phyloP scores from a whole-genome alignment of 2,797 vertebrate species.

The Artibeus jamaicensis region DNA sequence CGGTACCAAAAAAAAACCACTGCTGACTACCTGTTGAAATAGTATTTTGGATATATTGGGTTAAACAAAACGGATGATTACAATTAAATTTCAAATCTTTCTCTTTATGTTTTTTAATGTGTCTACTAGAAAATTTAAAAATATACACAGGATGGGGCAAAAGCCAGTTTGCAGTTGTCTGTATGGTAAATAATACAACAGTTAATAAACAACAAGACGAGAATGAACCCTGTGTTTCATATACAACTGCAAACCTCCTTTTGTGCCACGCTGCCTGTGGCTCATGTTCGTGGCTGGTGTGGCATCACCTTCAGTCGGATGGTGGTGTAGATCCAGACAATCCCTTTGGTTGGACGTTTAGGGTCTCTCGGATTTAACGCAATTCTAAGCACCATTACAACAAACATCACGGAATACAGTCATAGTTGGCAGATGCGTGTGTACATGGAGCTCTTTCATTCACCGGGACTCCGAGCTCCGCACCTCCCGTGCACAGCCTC shows the following conservation, averaged over 20 bases:
- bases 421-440: too few relatives aligned
- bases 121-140: background rate
- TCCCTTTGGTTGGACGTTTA: background rate
- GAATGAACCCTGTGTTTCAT: background rate
- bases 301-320: background rate
- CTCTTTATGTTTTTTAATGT: background rate
- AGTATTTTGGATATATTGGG: background rate
- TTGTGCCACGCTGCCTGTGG: background rate
- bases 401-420: background rate
- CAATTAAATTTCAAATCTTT: background rate
- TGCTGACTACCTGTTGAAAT: background rate
- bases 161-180: background rate
- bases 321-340: background rate
- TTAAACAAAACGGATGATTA: background rate
- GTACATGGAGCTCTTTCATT: background rate
- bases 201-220: background rate
- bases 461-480: background rate
- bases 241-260: background rate
- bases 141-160: background rate
- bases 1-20: background rate
- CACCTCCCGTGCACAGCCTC: background rate
- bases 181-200: background rate
- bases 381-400: background rate
- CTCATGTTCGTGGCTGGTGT: background rate
- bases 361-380: background rate